phyloP scores from a whole-genome alignment of 1,140 invertebrate genomes.

The Drosophila erecta region DNA sequence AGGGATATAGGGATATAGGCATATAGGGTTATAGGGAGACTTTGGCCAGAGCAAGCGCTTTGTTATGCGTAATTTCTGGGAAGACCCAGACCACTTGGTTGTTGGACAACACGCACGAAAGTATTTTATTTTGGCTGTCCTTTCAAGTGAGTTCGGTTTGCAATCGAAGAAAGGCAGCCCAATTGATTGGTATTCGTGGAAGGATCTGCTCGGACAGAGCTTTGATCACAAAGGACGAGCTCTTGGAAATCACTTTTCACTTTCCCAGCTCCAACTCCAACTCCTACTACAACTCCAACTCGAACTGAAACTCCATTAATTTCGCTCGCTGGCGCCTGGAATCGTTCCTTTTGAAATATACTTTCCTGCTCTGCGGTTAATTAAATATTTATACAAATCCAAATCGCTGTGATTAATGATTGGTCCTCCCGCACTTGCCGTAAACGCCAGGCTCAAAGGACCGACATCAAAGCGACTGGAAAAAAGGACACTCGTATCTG shows the following conservation, averaged over 20 bases:
- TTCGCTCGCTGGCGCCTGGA: slow-evolving; percentile 48
- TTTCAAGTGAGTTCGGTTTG: slow-evolving; percentile 8
- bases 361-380: slow-evolving; percentile 30
- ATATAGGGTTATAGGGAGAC: slow-evolving; percentile 7
- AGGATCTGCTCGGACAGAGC: slow-evolving; percentile 24
- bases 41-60: slow-evolving; percentile 36
- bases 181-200: slow-evolving; percentile 66
- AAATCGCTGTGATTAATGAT: slow-evolving; percentile 66
- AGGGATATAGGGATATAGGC: slow-evolving; percentile 21
- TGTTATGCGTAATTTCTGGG: slow-evolving; percentile 73
- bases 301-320: slow-evolving; percentile 28
- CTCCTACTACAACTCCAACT: no score
- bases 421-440: slow-evolving; percentile 56
- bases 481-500: slow-evolving; percentile 55
- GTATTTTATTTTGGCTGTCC: slow-evolving; percentile 45
- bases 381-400: slow-evolving; percentile 74
- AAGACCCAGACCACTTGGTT: slow-evolving; percentile 63
- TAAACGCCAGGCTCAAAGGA: slow-evolving; percentile 7
- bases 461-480: slow-evolving; percentile 56
- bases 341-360: slow-evolving; percentile 21
- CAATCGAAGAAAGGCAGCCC: slow-evolving; percentile 23
- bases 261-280: slow-evolving; percentile 7
- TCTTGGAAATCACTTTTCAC: slow-evolving; percentile 14
- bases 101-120: slow-evolving; percentile 55
- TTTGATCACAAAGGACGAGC: slow-evolving; percentile 15